Evolutionary conservation across 2,797 vertebrate species (phyloP).

Genomic region (Myotis pilosus): DNA sequence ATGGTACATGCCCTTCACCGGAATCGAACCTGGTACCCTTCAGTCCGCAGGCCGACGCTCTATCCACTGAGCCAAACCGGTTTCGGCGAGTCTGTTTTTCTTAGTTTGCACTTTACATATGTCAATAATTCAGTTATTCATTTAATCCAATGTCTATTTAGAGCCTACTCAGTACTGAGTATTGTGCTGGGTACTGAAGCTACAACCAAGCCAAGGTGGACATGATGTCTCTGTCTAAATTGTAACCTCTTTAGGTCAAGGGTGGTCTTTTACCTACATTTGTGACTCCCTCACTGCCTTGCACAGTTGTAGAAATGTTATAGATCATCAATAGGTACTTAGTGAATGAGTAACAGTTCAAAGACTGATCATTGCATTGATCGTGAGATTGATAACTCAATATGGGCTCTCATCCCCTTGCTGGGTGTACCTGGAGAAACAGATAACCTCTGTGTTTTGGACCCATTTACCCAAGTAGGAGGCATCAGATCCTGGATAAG

Average conservation of each 20-base stretch:
- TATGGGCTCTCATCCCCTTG: not conserved
- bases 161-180: not conserved
- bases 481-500: not conserved
- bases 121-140: not conserved
- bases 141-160: not conserved
- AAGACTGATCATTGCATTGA: not conserved
- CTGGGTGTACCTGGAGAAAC: not conserved
- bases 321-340: not conserved
- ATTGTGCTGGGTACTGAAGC: not conserved
- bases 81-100: not conserved
- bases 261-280: not conserved
- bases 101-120: not conserved
- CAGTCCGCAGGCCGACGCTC: too few relatives aligned
- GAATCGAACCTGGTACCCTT: too few relatives aligned
- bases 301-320: not conserved
- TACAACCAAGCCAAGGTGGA: not conserved
- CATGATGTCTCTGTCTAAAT: not conserved
- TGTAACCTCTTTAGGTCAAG: not conserved
- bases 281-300: not conserved
- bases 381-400: not conserved
- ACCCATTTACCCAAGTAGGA: not conserved
- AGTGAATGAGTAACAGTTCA: slow-evolving; percentile 47
- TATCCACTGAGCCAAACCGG: too few relatives aligned
- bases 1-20: too few relatives aligned
- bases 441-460: not conserved